Conservation (phyloP, 2,797 vertebrate genomes). For the Borostomias antarcticus region DNA sequence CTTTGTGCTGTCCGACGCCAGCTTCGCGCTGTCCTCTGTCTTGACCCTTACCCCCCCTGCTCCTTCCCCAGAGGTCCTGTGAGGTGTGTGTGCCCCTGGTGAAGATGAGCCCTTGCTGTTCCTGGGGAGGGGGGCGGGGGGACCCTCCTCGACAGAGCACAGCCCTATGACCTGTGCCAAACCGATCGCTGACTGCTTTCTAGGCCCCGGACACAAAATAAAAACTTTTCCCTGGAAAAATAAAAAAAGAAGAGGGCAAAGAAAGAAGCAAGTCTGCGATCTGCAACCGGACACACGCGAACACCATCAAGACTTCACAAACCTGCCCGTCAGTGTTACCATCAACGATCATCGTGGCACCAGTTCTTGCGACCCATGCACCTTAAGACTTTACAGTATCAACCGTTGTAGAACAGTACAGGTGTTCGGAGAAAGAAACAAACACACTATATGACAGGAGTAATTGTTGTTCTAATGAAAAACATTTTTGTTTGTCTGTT, state of each 20-base stretch:
- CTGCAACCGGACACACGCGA: constrained; percentile 34
- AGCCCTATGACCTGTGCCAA: constrained; percentile 65
- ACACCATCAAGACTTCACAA: constrained; percentile 37
- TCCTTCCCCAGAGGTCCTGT: constrained; percentile 75
- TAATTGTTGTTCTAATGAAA: constrained; percentile 45
- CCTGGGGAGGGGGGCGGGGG: constrained; percentile 19
- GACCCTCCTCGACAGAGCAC: constrained; percentile 26
- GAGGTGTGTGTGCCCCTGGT: constrained; percentile 42
- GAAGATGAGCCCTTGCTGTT: constrained; percentile 37
- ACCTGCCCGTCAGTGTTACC: constrained; percentile 45
- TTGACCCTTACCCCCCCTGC: constrained; percentile 28
- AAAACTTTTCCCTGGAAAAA: constrained; percentile 35
- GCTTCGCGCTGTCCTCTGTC: not conserved
- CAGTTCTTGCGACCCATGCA: constrained; percentile 70
- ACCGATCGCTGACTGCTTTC: constrained; percentile 52
- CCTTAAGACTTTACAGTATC: constrained; percentile 79
- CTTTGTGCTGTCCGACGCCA: constrained; percentile 22
- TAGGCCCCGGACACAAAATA: constrained; percentile 41
- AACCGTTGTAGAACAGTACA: constrained; percentile 61
- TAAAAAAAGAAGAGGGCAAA: constrained; percentile 38
- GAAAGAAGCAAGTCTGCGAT: constrained; percentile 22
- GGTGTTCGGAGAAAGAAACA: constrained; percentile 18
- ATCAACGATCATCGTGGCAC: constrained; percentile 40
- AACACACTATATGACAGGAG: constrained; percentile 37
- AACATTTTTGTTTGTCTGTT: constrained; percentile 58